Percentiles rank a stretch among this genome's conserved stretches.
Conservation (phyloP, 2,113 vertebrate species). For the Patagioenas fasciata region DNA sequence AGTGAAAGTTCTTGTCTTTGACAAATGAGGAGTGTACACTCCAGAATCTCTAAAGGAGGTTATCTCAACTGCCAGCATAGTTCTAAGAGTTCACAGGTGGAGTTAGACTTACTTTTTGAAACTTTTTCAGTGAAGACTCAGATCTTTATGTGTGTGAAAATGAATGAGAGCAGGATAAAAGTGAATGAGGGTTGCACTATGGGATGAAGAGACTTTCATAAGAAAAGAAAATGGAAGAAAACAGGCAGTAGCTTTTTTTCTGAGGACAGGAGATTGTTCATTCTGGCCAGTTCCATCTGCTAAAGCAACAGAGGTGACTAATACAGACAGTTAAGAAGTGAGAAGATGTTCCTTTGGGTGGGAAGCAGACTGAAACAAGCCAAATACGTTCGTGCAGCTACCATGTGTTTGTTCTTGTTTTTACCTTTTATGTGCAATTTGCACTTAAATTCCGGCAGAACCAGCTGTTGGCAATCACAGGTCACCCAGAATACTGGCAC, state of each 20-base stretch:
- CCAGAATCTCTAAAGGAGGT: background rate
- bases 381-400: background rate
- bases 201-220: background rate
- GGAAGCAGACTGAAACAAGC: background rate
- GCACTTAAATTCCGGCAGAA: too few species aligned
- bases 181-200: background rate
- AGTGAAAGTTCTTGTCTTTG: background rate
- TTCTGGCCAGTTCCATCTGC: background rate
- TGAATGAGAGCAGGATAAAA: background rate
- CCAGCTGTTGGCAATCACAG: background rate
- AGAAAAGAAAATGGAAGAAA: background rate
- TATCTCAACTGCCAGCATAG: background rate
- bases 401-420: background rate
- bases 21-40: background rate
- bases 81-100: background rate
- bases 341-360: background rate
- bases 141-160: background rate
- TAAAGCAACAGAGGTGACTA: background rate
- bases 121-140: background rate
- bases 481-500: accelerated
- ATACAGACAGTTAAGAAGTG: background rate
- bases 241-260: background rate
- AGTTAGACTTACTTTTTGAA: background rate
- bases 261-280: background rate
- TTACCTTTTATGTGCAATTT: background rate